Conservation (phyloP, 2,113 vertebrate species). For the Sapayoa aenigma region DNA sequence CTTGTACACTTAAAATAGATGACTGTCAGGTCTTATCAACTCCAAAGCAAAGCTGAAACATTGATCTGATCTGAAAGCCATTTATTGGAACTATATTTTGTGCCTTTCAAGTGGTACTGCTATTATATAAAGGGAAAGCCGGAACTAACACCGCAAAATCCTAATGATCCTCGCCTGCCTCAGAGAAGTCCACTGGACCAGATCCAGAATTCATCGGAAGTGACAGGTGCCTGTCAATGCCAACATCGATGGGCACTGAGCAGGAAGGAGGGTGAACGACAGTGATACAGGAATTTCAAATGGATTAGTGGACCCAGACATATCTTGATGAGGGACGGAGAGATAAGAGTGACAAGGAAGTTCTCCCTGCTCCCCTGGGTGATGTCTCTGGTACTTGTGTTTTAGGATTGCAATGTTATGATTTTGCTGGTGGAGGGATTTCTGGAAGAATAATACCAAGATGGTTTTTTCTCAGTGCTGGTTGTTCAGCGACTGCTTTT, state of each 20-base stretch:
- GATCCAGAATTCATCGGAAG: conserved; percentile 15
- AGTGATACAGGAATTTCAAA: not conserved
- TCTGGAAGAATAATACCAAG: not conserved
- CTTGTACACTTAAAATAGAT: not conserved
- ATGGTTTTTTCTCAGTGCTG: not conserved
- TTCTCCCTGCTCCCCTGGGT: not conserved
- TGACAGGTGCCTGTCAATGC: conserved; percentile 59
- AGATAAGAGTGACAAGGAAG: conserved; percentile 18
- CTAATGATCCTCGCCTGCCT: conserved; percentile 20
- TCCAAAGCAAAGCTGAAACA: not conserved
- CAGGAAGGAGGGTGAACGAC: conserved; percentile 19
- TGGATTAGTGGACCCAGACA: conserved; percentile 25
- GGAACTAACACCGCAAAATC: conserved; percentile 16
- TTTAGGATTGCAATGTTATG: not conserved
- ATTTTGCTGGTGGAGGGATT: not conserved
- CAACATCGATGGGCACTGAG: not conserved
- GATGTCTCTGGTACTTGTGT: not conserved
- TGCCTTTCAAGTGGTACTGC: conserved; percentile 12
- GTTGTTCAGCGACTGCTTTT: not conserved
- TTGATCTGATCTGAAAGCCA: conserved; percentile 43
- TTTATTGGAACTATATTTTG: conserved; percentile 50
- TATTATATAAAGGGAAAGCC: conserved; percentile 28
- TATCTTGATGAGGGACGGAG: not conserved
- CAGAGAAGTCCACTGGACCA: conserved; percentile 6
- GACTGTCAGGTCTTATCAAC: conserved; percentile 39